Conservation (phyloP, 2,797 vertebrate species). For the Pseudomugil gertrudae region DNA sequence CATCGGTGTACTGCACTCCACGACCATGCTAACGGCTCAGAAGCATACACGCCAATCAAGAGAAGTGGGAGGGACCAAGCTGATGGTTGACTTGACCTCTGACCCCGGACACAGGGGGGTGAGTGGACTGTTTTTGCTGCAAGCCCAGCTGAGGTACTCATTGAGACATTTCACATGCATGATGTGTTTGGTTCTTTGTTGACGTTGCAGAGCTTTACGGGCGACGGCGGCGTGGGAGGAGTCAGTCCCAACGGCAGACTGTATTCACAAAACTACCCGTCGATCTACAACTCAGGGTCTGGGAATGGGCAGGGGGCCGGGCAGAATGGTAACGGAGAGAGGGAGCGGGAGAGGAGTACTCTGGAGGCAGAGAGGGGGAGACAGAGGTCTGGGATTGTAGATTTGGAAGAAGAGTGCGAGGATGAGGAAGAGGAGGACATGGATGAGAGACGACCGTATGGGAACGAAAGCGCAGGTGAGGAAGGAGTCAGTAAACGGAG, state of each 20-base stretch:
- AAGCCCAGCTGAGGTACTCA: rapidly evolving
- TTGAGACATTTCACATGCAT: neutral
- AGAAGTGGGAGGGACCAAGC: conserved; percentile 64
- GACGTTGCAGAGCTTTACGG: conserved; percentile 65
- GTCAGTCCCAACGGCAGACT: conserved; percentile 74
- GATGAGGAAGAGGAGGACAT: conserved; percentile 85
- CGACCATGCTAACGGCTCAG: conserved; percentile 81
- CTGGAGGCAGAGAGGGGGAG: conserved; percentile 63
- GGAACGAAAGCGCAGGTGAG: conserved; percentile 78
- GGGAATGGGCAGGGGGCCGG: conserved; percentile 44
- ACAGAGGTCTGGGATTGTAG: conserved; percentile 66
- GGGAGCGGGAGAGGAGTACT: conserved; percentile 62
- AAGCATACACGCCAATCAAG: conserved; percentile 70
- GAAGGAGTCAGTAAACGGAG: rapidly evolving
- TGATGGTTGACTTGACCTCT: conserved; percentile 63
- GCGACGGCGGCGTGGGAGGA: conserved; percentile 62
- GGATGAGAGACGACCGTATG: conserved; percentile 69
- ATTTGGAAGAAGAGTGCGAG: conserved; percentile 78
- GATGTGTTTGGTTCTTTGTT: conserved; percentile 1
- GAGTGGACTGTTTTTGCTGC: conserved; percentile 44
- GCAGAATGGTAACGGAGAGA: conserved; percentile 67
- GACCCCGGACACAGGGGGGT: conserved; percentile 71
- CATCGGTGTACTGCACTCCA: conserved; percentile 90
- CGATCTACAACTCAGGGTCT: conserved; percentile 80
- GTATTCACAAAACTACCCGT: conserved; percentile 87